Evolutionary conservation across 2,888 invertebrate species (phyloP).

Genomic region (Orthosia cruda): DNA sequence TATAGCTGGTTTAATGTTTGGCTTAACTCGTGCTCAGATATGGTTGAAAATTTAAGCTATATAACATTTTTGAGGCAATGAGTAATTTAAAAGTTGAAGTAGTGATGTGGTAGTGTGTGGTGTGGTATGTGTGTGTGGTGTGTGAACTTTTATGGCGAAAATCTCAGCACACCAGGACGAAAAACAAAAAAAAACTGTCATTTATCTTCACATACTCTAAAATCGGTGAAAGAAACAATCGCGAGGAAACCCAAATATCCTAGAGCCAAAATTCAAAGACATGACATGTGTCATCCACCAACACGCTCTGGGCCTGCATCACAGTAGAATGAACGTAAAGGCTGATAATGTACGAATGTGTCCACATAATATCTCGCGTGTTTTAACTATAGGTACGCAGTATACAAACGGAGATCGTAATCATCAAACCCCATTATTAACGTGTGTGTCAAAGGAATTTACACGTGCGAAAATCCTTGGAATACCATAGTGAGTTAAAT

Average conservation of each 20-base stretch:
- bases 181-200: neutral
- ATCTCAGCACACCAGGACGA: neutral
- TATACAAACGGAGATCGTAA: too few species aligned
- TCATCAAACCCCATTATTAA: too few species aligned
- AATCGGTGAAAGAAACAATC: neutral
- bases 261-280: too few species aligned
- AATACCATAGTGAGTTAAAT: slow-evolving; percentile 3
- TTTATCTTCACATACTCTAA: neutral
- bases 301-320: too few species aligned
- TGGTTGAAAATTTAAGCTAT: neutral
- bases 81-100: slow-evolving; percentile 8
- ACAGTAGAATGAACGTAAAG: neutral
- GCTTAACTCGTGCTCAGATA: neutral
- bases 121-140: too few species aligned
- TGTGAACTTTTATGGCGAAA: neutral
- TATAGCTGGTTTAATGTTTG: slow-evolving; percentile 19
- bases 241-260: fast-evolving
- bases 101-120: too few species aligned
- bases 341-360: neutral
- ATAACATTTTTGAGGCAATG: neutral
- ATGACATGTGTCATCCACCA: too few species aligned
- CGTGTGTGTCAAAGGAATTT: slow-evolving; percentile 25
- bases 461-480: slow-evolving; percentile 18
- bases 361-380: neutral
- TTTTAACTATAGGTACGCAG: neutral